Evolutionary conservation across 2,113 vertebrate species (phyloP).

Genomic region (Polypterus senegalus): DNA sequence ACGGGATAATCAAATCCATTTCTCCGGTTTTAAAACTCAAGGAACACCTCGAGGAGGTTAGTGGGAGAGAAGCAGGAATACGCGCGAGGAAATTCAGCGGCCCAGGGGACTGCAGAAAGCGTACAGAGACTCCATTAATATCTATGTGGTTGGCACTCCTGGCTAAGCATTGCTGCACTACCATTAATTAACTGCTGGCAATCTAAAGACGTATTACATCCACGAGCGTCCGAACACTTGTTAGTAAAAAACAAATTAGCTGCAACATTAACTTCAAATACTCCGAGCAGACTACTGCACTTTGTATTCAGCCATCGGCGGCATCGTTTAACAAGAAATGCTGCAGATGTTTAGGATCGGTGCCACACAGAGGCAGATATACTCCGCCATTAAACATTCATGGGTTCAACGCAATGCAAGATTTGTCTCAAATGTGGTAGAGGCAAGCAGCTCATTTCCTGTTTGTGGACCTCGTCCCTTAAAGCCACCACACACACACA

Average conservation of each 20-base stretch:
- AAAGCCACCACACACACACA: no score
- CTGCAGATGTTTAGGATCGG: no score
- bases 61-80: slow-evolving; percentile 17
- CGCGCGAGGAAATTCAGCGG: slow-evolving; percentile 23
- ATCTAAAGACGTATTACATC: slow-evolving; percentile 33
- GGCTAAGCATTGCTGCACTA: slow-evolving; percentile 32
- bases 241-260: slow-evolving; percentile 45
- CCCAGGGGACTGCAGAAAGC: slow-evolving; percentile 31
- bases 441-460: no score
- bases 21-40: no score
- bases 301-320: no score
- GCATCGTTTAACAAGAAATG: no score
- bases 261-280: slow-evolving; percentile 24
- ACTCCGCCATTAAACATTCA: no score
- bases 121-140: slow-evolving; percentile 45
- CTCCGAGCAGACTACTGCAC: background rate
- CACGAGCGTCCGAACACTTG: slow-evolving; percentile 32
- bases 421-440: no score
- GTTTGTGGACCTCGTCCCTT: no score
- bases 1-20: no score
- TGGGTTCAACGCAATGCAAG: no score
- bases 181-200: slow-evolving; percentile 48
- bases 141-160: slow-evolving; percentile 34
- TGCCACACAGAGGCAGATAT: no score
- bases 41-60: slow-evolving; percentile 1